phyloP scores from a whole-genome alignment of 2,888 invertebrate genomes.

The Gryllus longicercus region DNA sequence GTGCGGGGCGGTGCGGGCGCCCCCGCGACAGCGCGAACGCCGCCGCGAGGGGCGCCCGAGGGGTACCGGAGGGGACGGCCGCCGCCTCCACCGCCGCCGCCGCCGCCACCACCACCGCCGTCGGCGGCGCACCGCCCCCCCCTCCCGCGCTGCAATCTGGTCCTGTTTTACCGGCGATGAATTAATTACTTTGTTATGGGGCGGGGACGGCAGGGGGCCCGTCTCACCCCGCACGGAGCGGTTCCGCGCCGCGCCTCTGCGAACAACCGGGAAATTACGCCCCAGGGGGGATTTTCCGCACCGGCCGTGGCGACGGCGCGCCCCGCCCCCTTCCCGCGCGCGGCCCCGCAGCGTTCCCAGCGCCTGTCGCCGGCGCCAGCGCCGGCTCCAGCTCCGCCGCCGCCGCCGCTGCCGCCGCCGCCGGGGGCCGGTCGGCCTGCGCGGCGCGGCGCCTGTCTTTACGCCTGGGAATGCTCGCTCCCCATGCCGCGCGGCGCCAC shows the following conservation, averaged over 20 bases:
- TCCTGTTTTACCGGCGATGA: slow-evolving; percentile 1
- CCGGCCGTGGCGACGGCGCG: not conserved
- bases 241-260: not conserved
- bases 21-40: not conserved
- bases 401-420: too few species aligned
- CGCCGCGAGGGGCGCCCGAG: slow-evolving; percentile 1
- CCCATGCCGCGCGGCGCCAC: not conserved
- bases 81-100: not conserved
- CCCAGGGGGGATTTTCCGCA: not conserved
- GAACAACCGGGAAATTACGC: slow-evolving; percentile 17
- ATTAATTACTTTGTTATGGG: slow-evolving; percentile 25
- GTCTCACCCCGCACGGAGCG: too few species aligned
- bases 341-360: not conserved
- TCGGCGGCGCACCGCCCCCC: not conserved
- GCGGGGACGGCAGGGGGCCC: not conserved
- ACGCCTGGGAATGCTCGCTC: not conserved
- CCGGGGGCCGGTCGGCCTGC: too few species aligned
- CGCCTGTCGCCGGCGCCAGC: not conserved
- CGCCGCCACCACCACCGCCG: not conserved
- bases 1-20: slow-evolving; percentile 18
- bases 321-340: not conserved
- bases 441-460: too few species aligned
- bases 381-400: too few species aligned
- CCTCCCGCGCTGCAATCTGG: not conserved
- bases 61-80: not conserved